phyloP scores from a whole-genome alignment of 2,888 invertebrate genomes.

The Lasioglossum oenotherae region DNA sequence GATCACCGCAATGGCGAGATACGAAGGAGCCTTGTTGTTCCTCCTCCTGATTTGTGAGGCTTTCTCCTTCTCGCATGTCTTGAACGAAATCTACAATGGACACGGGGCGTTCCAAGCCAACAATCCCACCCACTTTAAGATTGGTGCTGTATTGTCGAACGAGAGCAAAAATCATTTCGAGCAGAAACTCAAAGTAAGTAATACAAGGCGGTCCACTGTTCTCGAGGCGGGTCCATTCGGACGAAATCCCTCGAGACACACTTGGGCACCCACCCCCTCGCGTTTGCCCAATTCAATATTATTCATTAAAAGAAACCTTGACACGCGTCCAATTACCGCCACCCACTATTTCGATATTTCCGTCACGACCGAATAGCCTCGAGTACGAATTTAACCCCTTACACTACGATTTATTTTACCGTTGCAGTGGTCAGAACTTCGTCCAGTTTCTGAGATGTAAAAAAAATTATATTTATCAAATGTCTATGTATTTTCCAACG shows the following conservation, averaged over 20 bases:
- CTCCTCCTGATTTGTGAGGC: conserved; percentile 49
- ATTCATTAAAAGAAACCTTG: neutral
- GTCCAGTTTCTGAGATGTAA: neutral
- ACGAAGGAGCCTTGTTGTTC: conserved; percentile 44
- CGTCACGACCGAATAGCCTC: neutral
- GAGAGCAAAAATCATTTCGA: conserved; percentile 93
- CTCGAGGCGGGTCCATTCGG: neutral
- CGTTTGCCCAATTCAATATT: neutral
- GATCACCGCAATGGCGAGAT: conserved; percentile 48
- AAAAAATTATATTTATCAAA: neutral
- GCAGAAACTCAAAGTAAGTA: conserved; percentile 92
- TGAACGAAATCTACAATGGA: conserved; percentile 52
- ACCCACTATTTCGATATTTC: neutral
- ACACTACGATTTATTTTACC: neutral
- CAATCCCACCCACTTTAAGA: conserved; percentile 92
- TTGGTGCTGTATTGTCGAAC: conserved; percentile 96
- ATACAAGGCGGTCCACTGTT: neutral
- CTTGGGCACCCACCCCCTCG: neutral
- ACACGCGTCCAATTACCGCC: neutral
- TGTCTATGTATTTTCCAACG: too few species aligned
- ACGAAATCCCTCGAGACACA: neutral
- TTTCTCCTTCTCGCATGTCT: conserved; percentile 13
- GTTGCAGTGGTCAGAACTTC: too few species aligned
- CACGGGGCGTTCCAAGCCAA: conserved; percentile 70
- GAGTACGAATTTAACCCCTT: neutral